Evolutionary conservation across 2,888 invertebrate species (phyloP).

Genomic region (Cephus pygmeus): DNA sequence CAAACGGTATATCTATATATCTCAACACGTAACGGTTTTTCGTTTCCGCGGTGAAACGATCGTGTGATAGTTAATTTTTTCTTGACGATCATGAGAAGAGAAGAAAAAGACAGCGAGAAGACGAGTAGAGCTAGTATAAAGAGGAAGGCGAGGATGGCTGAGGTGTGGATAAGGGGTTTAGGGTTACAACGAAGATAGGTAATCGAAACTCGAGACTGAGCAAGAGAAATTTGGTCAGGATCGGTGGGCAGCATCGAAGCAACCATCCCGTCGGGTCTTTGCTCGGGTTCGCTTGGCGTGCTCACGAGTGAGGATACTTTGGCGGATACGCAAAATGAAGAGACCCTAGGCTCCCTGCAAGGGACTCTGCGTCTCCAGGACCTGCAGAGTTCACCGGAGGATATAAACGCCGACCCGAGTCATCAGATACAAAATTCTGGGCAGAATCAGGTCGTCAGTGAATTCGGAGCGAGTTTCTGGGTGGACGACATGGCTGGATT

Average conservation of each 20-base stretch:
- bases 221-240: constrained; percentile 37
- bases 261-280: constrained; percentile 60
- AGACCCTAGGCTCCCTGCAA: constrained; percentile 41
- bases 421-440: constrained; percentile 54
- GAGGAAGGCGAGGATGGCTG: background rate
- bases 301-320: constrained; percentile 54
- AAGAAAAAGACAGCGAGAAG: background rate
- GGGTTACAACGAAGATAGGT: background rate
- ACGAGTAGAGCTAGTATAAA: background rate
- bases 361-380: constrained; percentile 59
- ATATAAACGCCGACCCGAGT: constrained; percentile 49
- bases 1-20: background rate
- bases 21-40: background rate
- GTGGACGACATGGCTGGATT: constrained; percentile 88
- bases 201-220: background rate
- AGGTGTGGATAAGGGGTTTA: background rate
- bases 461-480: constrained; percentile 71
- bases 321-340: constrained; percentile 48
- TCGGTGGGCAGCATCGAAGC: constrained; percentile 64
- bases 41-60: background rate
- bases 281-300: constrained; percentile 57
- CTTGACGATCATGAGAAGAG: background rate
- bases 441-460: constrained; percentile 57
- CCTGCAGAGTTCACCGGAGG: constrained; percentile 56
- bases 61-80: background rate